Base-by-base conservation (phyloP, 2,797 vertebrate species). In the Dryobates pubescens region DNA sequence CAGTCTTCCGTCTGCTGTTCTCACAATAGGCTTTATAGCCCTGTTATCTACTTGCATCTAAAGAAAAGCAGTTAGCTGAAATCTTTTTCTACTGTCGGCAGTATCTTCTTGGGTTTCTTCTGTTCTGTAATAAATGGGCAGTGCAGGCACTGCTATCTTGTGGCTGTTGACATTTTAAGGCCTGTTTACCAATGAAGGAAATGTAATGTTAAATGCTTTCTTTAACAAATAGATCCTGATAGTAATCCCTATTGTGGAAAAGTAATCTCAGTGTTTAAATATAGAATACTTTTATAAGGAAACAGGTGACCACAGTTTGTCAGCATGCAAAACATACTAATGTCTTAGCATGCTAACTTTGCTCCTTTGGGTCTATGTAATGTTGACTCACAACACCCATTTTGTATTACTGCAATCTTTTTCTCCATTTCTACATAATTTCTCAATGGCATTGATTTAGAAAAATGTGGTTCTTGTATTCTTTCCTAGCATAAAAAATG, bases 1-100 rank as follows among this genome's bases (percentile, higher is more conserved):
- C 67, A 43, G 64, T 76, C 76, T 89, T 79, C 84, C 80, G 47
- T 92, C 94, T 93, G 90, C 61, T 87, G 15, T 92, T 91, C 81
- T 81, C 80, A 84, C 74, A 88, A 51, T 68, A 92, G 86, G 76
- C 57, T 86, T 83, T 71, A 65, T 64, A 92, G 47, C 59, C 54
- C 54, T 89, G 49, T 53, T 61, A 38, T 63, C 57, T 79, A 38
- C 27, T 90, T 68, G 22, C 0, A n/a, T 65, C 26, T 7, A n/a
- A 47, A 62, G 70, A 62, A 63, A 73, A 78, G 53, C 61, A 67
- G 30, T 76, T 61, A n/a, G 27, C 32, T 83, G 24, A 23, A 30
- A 17, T 67, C 10, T 81, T 81, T 59, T 81, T 12, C 49, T 38
- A 0, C 2, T 13, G 67, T 51, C 43, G 90, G 41, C 61, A 56